Conservation (phyloP, 2,797 vertebrate species). For the Typhlichthys subterraneus region DNA sequence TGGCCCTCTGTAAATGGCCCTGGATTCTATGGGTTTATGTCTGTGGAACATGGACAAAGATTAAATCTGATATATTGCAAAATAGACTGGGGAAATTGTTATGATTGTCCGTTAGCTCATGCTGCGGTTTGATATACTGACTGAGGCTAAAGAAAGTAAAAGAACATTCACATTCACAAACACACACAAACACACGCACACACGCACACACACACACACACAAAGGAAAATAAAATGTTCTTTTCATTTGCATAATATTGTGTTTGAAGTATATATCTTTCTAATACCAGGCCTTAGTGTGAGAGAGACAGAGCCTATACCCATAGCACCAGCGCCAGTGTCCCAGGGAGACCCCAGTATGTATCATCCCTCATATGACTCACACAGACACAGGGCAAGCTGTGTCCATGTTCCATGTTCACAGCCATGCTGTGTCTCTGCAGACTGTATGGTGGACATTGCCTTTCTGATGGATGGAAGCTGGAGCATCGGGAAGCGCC, state of each 20-base stretch:
- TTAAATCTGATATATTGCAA: not conserved
- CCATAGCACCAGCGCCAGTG: conserved; percentile 73
- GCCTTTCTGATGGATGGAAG: conserved; percentile 95
- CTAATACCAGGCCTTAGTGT: conserved; percentile 78
- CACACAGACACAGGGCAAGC: not conserved
- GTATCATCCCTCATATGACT: conserved; percentile 40
- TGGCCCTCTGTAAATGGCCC: not conserved
- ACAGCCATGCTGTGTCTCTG: conserved; percentile 1
- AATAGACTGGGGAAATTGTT: not conserved
- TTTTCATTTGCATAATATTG: not conserved
- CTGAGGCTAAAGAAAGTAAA: no score
- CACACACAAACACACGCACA: no score
- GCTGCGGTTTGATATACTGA: no score
- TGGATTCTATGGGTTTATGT: not conserved
- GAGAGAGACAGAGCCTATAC: conserved; percentile 78
- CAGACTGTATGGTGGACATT: conserved; percentile 94
- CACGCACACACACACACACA: no score
- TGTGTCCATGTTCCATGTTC: no score
- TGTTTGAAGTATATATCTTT: not conserved
- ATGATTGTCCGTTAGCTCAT: no score
- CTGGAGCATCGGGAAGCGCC: conserved; percentile 93
- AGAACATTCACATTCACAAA: no score
- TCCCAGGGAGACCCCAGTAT: conserved; percentile 91
- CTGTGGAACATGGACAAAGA: conserved; percentile 22
- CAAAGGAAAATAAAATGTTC: no score